A percentile compares a stretch with the other conserved stretches of the same genome.
These are phyloP conservation scores for Callopanchax toddi DNA, from an alignment of 2,113 vertebrate genomes.

Conservation along the genomic window DNA sequence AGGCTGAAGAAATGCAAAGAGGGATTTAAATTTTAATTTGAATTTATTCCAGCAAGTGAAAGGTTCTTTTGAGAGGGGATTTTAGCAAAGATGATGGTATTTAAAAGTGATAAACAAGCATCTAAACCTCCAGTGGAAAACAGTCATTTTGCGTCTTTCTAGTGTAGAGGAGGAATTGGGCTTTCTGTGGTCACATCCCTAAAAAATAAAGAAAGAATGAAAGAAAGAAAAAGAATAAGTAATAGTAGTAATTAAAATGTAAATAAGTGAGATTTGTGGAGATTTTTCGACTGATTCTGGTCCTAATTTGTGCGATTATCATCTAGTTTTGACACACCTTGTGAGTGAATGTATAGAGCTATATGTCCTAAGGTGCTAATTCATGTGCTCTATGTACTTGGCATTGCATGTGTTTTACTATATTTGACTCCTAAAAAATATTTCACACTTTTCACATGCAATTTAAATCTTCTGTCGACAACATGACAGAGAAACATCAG, in stretches of 20 bases:
- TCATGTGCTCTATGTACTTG: constrained; percentile 63
- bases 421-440: constrained; percentile 62
- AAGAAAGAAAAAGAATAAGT: constrained; percentile 68
- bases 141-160: constrained; percentile 81
- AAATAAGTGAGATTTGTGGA: constrained; percentile 73
- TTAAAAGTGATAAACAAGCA: constrained; percentile 90
- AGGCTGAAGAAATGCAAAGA: constrained; percentile 88
- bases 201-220: constrained; percentile 59
- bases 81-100: constrained; percentile 87
- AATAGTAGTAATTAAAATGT: constrained; percentile 83
- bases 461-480: constrained; percentile 66
- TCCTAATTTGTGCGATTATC: constrained; percentile 72
- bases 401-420: constrained; percentile 59
- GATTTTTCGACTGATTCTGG: constrained; percentile 71
- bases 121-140: constrained; percentile 85
- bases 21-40: constrained; percentile 90
- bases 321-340: constrained; percentile 70
- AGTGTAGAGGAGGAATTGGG: constrained; percentile 76
- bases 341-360: constrained; percentile 58
- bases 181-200: constrained; percentile 79
- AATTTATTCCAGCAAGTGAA: constrained; percentile 90
- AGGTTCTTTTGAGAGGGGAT: constrained; percentile 89
- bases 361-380: constrained; percentile 69
- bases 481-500: constrained; percentile 54
- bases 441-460: constrained; percentile 73